These are phyloP conservation scores for Diorhabda carinulata DNA, from an alignment of 1,140 invertebrate genomes.

Conservation along the genomic window DNA sequence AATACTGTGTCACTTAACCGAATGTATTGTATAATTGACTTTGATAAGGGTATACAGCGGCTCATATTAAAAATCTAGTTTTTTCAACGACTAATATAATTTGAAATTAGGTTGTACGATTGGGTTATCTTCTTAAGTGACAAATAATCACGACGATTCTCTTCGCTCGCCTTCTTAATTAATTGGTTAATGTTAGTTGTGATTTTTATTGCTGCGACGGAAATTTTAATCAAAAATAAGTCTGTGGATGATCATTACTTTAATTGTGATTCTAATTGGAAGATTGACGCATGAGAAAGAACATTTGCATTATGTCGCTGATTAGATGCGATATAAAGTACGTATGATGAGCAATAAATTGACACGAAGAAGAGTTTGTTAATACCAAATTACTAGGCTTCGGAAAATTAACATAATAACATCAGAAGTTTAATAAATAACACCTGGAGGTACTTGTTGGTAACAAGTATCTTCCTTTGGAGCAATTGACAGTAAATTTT, in stretches of 20 bases:
- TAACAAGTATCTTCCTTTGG: too few relatives aligned
- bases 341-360: not conserved
- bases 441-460: too few relatives aligned
- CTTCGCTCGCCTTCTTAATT: conserved; percentile 37
- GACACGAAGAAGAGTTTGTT: too few relatives aligned
- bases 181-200: conserved; percentile 46
- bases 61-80: conserved; percentile 12
- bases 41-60: conserved; percentile 44
- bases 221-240: conserved; percentile 37
- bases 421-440: too few relatives aligned
- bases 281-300: conserved; percentile 18
- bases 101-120: conserved; percentile 21
- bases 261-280: conserved; percentile 22
- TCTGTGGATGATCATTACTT: conserved; percentile 22
- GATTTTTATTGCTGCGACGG: conserved; percentile 42
- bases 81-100: not conserved
- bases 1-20: conserved; percentile 45
- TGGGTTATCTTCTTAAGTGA: conserved; percentile 46
- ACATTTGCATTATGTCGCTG: not conserved
- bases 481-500: too few relatives aligned
- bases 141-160: conserved; percentile 45
- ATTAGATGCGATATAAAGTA: not conserved
- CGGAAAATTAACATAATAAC: too few relatives aligned
- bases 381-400: too few relatives aligned
- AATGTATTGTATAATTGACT: conserved; percentile 48